phyloP scores from a whole-genome alignment of 1,140 invertebrate genomes.

The Drosophila jambulina region DNA sequence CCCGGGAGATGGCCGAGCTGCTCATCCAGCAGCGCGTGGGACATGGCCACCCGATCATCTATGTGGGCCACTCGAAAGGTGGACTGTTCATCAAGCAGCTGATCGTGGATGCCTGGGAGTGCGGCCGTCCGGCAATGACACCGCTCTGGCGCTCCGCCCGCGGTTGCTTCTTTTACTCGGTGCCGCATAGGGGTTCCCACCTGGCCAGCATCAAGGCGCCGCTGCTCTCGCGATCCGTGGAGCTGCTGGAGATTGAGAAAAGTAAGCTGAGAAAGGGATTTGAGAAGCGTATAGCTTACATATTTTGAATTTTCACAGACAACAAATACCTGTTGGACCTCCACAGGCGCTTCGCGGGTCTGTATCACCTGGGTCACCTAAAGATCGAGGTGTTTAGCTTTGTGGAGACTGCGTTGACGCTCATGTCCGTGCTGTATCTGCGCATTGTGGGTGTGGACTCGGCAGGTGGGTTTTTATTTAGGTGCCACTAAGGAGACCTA shows the following conservation, averaged over 20 bases:
- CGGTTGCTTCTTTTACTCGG: conserved; percentile 90
- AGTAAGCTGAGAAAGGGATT: conserved; percentile 84
- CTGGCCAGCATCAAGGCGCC: conserved; percentile 89
- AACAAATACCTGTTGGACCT: conserved; percentile 87
- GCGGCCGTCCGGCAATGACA: conserved; percentile 68
- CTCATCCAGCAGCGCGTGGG: conserved; percentile 87
- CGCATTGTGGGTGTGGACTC: conserved; percentile 89
- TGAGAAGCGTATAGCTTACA: neutral
- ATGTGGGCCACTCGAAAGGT: conserved; percentile 91
- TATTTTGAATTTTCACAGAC: conserved; percentile 85
- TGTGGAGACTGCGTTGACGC: conserved; percentile 89
- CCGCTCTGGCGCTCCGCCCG: conserved; percentile 86
- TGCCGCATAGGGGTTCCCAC: conserved; percentile 90
- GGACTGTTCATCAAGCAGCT: conserved; percentile 91
- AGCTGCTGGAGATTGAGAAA: conserved; percentile 87
- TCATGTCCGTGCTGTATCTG: conserved; percentile 89
- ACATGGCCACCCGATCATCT: conserved; percentile 87
- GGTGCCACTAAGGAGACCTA: too few relatives aligned
- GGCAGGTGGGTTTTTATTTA: conserved; percentile 86
- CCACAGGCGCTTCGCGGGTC: conserved; percentile 86
- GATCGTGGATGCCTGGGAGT: conserved; percentile 87
- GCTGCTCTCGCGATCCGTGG: conserved; percentile 87
- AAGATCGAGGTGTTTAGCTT: conserved; percentile 88
- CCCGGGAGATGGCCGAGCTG: conserved; percentile 89
- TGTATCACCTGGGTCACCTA: conserved; percentile 85